phyloP scores from a whole-genome alignment of 2,113 vertebrate species.

The Sturnus vulgaris region DNA sequence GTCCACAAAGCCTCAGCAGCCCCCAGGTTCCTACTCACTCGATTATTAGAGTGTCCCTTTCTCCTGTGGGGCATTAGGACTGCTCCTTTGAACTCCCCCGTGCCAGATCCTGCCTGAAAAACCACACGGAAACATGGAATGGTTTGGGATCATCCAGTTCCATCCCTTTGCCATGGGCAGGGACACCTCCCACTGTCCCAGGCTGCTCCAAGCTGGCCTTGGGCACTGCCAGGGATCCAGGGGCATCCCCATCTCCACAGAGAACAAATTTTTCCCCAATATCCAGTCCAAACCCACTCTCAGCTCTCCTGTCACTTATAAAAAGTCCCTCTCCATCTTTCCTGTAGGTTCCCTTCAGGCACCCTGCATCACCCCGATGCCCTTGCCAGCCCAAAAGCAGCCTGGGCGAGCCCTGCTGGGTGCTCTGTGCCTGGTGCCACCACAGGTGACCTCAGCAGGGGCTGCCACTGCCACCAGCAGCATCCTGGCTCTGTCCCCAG shows the following conservation, averaged over 20 bases:
- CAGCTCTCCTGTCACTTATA: neutral
- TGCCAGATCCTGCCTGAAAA: neutral
- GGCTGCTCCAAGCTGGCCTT: neutral
- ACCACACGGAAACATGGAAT: accelerated
- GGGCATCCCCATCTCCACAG: neutral
- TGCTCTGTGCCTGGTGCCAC: neutral
- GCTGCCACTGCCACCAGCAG: accelerated
- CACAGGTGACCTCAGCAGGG: neutral
- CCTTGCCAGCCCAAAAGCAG: neutral
- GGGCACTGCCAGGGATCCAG: neutral
- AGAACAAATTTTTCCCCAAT: neutral
- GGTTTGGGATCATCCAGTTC: neutral
- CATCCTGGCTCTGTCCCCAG: neutral
- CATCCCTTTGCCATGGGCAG: neutral
- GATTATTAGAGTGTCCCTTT: neutral
- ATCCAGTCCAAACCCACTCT: neutral
- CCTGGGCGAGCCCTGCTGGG: neutral
- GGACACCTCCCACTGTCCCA: accelerated
- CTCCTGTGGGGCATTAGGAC: accelerated
- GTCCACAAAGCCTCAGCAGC: accelerated
- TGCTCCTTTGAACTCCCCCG: neutral
- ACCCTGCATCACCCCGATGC: neutral
- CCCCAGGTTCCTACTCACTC: neutral
- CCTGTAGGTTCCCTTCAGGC: neutral
- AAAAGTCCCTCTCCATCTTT: neutral